Conservation (phyloP, 2,113 vertebrate genomes). For the Zosterops pallidus region DNA sequence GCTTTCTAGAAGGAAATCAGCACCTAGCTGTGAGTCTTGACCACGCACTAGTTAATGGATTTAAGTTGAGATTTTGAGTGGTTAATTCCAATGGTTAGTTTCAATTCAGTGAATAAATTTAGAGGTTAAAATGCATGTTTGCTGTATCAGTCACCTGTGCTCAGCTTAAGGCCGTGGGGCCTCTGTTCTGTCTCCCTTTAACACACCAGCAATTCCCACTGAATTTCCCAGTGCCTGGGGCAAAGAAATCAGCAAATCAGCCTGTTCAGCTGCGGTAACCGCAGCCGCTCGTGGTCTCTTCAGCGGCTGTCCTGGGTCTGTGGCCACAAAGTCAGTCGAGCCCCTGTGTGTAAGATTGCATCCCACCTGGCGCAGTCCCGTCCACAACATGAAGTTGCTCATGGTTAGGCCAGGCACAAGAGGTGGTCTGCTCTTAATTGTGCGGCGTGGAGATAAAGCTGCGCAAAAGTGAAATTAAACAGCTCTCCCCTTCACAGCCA, state of each 20-base stretch:
- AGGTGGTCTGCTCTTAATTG: neutral
- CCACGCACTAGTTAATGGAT: neutral
- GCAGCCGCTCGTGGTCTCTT: neutral
- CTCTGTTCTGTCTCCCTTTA: neutral
- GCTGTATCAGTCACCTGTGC: neutral
- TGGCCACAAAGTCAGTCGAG: neutral
- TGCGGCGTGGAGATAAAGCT: neutral
- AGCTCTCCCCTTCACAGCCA: neutral
- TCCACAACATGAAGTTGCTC: rapidly evolving
- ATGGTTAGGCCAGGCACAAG: neutral
- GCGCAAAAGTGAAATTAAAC: constrained; percentile 15
- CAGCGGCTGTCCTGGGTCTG: neutral
- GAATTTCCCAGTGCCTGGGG: neutral
- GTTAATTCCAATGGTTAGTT: neutral
- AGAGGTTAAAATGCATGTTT: neutral
- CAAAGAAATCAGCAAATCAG: neutral
- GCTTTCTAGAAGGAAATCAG: neutral
- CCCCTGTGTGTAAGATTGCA: rapidly evolving
- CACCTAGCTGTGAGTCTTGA: neutral
- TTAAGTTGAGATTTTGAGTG: neutral
- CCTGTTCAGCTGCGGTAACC: neutral
- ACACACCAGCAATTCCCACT: neutral
- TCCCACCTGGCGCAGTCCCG: rapidly evolving
- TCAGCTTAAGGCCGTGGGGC: rapidly evolving
- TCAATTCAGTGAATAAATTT: neutral